Conservation (phyloP, 2,113 vertebrate species). For the Eretmodus cyanostictus region DNA sequence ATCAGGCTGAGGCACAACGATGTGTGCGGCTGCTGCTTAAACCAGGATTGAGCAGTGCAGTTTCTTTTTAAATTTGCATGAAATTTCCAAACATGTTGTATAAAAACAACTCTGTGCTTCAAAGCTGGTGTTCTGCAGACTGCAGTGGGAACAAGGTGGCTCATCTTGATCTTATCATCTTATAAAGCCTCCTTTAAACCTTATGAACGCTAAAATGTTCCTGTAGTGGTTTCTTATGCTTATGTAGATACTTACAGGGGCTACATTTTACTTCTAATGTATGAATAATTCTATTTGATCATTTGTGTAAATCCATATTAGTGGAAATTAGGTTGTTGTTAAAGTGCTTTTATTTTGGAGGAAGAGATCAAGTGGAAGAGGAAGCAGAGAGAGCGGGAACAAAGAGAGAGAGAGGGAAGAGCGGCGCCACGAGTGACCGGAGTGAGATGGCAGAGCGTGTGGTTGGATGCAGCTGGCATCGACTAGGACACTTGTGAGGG, state of each 20-base stretch:
- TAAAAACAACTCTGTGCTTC: accelerated
- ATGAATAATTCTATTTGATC: neutral
- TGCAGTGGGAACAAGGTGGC: neutral
- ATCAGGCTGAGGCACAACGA: accelerated
- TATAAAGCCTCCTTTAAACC: neutral
- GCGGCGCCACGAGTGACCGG: neutral
- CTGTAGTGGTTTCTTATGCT: neutral
- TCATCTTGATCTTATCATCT: neutral
- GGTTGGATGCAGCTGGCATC: neutral
- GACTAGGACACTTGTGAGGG: neutral
- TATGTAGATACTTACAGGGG: neutral
- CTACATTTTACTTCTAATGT: neutral
- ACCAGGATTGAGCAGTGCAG: neutral
- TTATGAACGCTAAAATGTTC: neutral
- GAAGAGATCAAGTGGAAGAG: neutral
- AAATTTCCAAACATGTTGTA: neutral
- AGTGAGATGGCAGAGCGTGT: accelerated
- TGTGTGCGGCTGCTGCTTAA: neutral
- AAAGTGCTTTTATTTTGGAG: neutral
- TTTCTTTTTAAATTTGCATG: neutral
- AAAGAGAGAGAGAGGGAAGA: neutral
- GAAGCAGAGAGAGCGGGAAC: neutral
- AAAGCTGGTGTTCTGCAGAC: neutral
- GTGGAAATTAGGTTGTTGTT: neutral
- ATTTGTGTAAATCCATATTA: neutral